Evolutionary conservation across 2,797 vertebrate genomes (phyloP), one percentile per base, ranked within the genome.

Genomic region (Tragelaphus oryx): DNA sequence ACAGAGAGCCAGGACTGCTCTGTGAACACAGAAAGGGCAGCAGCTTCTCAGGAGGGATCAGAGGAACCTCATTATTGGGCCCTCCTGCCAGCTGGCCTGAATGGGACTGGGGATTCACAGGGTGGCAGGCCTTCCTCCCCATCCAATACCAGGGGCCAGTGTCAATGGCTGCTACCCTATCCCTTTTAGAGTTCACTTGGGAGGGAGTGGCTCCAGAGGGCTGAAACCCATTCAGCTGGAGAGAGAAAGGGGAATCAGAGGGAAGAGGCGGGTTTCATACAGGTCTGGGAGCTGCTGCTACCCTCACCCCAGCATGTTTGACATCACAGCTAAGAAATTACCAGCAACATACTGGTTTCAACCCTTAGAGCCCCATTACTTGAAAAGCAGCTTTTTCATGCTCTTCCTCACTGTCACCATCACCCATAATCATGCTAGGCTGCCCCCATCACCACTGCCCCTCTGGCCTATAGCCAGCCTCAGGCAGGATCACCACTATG

Each of bases 11-110:
- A 55, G 95, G 93, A 95, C 95, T 4, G 83, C 11, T 96, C 95
- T 91, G 57, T 91, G 95, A 96, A 95, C 81, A 80, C 13, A 62
- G 94, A 97, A 98, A 98, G 97, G 97, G 96, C 97, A 97, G 96
- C 57, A 96, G 95, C 57, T 93, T 97, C 96, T 96, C 84, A 94
- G 87, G 86, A 85, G 97, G 79, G 91, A 97, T 97, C 96, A 96
- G 93, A 97, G 80, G 79, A 95, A 48, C 87, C 93, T 97, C 89
- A 88, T 96, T 96, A 90, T 28, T 1, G 2, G 93, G 94, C 82
- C 74, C 95, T 93, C 84, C 81, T 91, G 94, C 89, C 84, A 87
- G 91, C 87, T 92, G 57, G 82, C 60, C 75, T 57, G 55, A 74
- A 62, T 6, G 16, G 65, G 75, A 28, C 41, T 50, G 18, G 71